Conservation (phyloP, 1,140 invertebrate species). For the Chymomyza costata region DNA sequence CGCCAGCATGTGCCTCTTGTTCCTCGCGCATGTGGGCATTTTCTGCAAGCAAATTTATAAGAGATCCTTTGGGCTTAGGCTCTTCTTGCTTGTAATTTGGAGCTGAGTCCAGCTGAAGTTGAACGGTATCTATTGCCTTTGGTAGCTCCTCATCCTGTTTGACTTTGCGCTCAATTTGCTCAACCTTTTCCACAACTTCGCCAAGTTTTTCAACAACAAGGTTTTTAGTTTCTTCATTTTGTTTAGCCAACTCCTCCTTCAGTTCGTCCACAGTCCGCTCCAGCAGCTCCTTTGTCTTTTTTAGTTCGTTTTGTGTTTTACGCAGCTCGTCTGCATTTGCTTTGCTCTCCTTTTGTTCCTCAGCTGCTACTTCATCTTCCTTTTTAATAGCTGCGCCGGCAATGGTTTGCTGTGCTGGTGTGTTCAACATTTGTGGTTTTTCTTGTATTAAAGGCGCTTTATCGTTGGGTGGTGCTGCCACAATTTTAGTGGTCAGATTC, state of each 20-base stretch:
- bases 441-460: not conserved
- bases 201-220: constrained; percentile 19
- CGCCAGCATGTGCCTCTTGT: constrained; percentile 49
- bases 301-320: constrained; percentile 76
- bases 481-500: not conserved
- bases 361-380: constrained; percentile 77
- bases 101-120: constrained; percentile 2
- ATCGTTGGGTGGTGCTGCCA: constrained; percentile 1
- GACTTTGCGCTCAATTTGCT: constrained; percentile 30
- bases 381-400: constrained; percentile 76
- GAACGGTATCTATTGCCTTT: not conserved
- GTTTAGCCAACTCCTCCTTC: constrained; percentile 74
- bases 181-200: constrained; percentile 41
- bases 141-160: constrained; percentile 19
- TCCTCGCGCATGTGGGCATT: constrained; percentile 48
- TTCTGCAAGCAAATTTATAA: constrained; percentile 57
- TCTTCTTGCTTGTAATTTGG: constrained; percentile 2
- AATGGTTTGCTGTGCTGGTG: constrained; percentile 35
- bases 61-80: constrained; percentile 33
- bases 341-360: constrained; percentile 74
- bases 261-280: constrained; percentile 76
- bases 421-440: not conserved
- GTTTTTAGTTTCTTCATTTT: constrained; percentile 55
- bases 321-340: constrained; percentile 74
- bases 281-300: constrained; percentile 78